Conservation (phyloP, 2,113 vertebrate species). For the Engraulis encrasicolus region DNA sequence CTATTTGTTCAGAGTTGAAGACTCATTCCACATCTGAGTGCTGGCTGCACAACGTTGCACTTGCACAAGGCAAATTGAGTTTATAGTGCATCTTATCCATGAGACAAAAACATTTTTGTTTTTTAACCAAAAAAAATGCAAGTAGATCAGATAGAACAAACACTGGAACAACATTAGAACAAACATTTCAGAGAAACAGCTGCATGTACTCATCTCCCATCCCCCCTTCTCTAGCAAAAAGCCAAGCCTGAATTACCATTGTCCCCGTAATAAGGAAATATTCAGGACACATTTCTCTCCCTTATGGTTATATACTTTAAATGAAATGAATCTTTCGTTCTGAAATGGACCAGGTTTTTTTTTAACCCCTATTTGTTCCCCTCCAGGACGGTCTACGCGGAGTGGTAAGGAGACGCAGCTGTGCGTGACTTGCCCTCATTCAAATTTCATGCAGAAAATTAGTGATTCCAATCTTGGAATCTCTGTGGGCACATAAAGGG, state of each 20-base stretch:
- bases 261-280: background rate
- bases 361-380: no score
- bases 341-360: background rate
- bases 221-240: no score
- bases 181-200: background rate
- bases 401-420: background rate
- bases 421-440: slow-evolving; percentile 60
- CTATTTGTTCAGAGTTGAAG: no score
- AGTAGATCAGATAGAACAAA: no score
- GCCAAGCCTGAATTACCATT: background rate
- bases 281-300: background rate
- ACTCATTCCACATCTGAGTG: background rate
- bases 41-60: background rate
- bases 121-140: no score
- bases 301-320: background rate
- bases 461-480: slow-evolving; percentile 62
- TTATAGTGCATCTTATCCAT: no score
- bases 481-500: slow-evolving; percentile 63
- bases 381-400: background rate
- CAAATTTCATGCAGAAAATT: slow-evolving; percentile 67
- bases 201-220: background rate
- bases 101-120: no score
- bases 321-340: slow-evolving; percentile 9
- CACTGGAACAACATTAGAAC: no score
- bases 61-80: background rate